Evolutionary conservation across 2,888 invertebrate genomes (phyloP).

Genomic region (Syritta pipiens): DNA sequence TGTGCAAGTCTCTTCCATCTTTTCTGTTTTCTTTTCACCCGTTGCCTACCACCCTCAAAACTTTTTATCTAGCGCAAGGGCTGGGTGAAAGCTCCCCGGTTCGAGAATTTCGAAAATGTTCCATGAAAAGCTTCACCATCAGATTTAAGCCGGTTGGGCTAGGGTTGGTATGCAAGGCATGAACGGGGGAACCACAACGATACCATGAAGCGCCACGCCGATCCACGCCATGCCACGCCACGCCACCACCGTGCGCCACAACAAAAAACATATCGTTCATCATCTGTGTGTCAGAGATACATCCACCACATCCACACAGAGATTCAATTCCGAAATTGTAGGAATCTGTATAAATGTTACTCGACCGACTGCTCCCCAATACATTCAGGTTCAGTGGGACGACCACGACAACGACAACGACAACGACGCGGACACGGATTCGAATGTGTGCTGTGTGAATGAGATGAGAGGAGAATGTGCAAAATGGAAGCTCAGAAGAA

Average conservation of each 20-base stretch:
- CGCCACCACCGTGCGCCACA: not conserved
- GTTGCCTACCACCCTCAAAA: slow-evolving; percentile 13
- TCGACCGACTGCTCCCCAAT: slow-evolving; percentile 68
- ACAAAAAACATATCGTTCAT: slow-evolving; percentile 14
- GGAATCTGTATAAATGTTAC: slow-evolving; percentile 68
- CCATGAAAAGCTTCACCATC: slow-evolving; percentile 18
- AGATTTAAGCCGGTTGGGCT: slow-evolving; percentile 49
- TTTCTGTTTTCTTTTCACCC: not conserved
- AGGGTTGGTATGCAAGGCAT: slow-evolving; percentile 40
- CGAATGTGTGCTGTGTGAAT: slow-evolving; percentile 25
- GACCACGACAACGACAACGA: slow-evolving; percentile 28
- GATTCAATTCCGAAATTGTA: not conserved
- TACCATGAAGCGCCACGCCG: too few relatives aligned
- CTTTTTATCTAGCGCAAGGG: slow-evolving; percentile 66
- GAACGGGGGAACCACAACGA: slow-evolving; percentile 10
- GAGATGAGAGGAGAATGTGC: slow-evolving; percentile 4
- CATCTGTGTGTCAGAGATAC: slow-evolving; percentile 52
- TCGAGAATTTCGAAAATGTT: not conserved
- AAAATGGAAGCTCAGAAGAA: slow-evolving; percentile 6
- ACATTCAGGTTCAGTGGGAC: slow-evolving; percentile 68
- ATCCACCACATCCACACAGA: slow-evolving; percentile 2
- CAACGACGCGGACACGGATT: too few relatives aligned
- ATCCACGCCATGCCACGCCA: too few relatives aligned
- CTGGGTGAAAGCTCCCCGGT: slow-evolving; percentile 72
- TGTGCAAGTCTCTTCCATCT: too few relatives aligned